Percentiles rank a stretch among this genome's conserved stretches.
Evolutionary conservation across 2,888 invertebrate genomes (phyloP).

Genomic region (Aplocera efformata): DNA sequence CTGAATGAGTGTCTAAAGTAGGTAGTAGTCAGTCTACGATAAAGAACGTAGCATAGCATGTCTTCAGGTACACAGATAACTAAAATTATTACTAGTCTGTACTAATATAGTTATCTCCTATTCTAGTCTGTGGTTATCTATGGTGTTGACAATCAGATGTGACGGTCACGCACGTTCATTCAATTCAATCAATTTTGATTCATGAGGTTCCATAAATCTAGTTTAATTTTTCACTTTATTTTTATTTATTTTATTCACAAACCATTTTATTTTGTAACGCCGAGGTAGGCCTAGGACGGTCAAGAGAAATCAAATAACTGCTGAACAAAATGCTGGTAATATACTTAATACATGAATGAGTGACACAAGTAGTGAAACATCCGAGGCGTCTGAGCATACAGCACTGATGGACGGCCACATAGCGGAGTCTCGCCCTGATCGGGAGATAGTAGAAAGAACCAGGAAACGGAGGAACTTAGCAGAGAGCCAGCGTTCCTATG

Average conservation of each 20-base stretch:
- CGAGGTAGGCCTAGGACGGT: not conserved
- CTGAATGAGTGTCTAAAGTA: no score
- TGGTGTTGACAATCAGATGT: no score
- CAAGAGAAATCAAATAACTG: not conserved
- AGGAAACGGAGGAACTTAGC: constrained; percentile 80
- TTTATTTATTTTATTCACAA: not conserved
- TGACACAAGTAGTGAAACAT: constrained; percentile 72
- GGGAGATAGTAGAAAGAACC: constrained; percentile 76
- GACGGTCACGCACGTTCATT: no score
- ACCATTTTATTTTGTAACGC: not conserved
- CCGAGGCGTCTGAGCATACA: constrained; percentile 86
- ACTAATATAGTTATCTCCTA: no score
- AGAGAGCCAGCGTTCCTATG: constrained; percentile 74
- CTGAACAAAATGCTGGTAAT: constrained; percentile 41
- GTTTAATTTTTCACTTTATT: constrained; percentile 6
- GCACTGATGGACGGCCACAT: constrained; percentile 93
- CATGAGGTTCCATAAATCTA: not conserved
- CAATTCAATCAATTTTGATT: constrained; percentile 7
- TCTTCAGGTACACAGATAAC: no score
- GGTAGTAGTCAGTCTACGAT: no score
- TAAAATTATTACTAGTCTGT: no score
- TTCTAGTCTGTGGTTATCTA: no score
- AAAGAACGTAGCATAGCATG: no score
- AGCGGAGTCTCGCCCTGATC: constrained; percentile 81
- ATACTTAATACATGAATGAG: constrained; percentile 62